These are phyloP conservation scores for Ichneumoninae sp. DNA, from an alignment of 2,888 invertebrate genomes.

Conservation along the genomic window DNA sequence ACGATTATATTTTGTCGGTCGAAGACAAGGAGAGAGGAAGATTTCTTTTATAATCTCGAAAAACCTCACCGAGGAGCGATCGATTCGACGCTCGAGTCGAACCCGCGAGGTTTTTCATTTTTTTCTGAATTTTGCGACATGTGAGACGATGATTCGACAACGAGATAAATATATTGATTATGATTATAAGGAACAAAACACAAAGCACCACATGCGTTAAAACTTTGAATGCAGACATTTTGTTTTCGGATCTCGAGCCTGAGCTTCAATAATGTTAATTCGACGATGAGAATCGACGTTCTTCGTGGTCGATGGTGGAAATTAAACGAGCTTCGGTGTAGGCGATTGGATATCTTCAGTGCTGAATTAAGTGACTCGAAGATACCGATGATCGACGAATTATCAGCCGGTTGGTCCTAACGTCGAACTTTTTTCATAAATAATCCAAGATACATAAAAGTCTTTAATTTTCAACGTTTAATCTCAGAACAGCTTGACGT, in stretches of 20 bases:
- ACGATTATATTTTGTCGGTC: background rate
- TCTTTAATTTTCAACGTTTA: background rate
- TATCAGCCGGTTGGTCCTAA: background rate
- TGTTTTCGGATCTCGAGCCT: constrained; percentile 12
- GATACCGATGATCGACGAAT: background rate
- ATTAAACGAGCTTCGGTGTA: background rate
- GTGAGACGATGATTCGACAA: constrained; percentile 37
- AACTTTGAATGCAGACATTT: constrained; percentile 48
- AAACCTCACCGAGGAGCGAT: background rate
- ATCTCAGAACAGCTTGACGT: constrained; percentile 75
- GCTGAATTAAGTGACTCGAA: background rate
- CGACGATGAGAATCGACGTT: constrained; percentile 3
- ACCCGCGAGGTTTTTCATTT: background rate
- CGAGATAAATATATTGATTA: constrained; percentile 27
- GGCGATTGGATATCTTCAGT: constrained; percentile 11
- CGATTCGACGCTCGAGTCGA: background rate
- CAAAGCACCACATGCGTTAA: constrained; percentile 73
- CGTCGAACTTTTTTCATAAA: background rate
- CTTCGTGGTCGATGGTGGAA: constrained; percentile 5
- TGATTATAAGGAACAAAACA: constrained; percentile 66
- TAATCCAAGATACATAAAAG: background rate
- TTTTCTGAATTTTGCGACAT: constrained; percentile 4
- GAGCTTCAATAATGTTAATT: constrained; percentile 23
- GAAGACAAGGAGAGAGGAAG: background rate
- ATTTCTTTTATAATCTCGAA: background rate